These are phyloP conservation scores for Darevskia nairensis DNA, from an alignment of 2,797 vertebrate genomes.

Conservation along the genomic window DNA sequence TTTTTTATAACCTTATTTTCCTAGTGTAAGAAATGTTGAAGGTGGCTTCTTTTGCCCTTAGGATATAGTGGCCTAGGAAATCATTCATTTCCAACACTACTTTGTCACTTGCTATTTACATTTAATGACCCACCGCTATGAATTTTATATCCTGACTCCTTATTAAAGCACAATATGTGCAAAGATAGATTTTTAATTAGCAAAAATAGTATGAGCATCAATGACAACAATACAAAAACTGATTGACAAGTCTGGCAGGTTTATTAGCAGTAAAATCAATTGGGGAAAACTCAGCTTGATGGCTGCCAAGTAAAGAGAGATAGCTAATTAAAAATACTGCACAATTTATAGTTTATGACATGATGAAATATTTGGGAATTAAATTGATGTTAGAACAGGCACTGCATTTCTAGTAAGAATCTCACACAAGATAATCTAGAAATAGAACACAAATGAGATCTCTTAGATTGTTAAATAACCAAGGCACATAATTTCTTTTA, in stretches of 20 bases:
- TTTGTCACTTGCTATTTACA: conserved; percentile 39
- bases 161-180: conserved; percentile 37
- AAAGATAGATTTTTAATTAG: conserved; percentile 49
- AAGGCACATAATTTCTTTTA: neutral
- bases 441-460: neutral
- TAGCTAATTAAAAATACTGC: conserved; percentile 46
- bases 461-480: neutral
- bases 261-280: conserved; percentile 47
- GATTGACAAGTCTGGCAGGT: conserved; percentile 42
- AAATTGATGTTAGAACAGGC: conserved; percentile 8
- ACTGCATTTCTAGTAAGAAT: conserved; percentile 12
- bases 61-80: conserved; percentile 13
- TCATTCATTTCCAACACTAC: conserved; percentile 34
- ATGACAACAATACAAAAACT: conserved; percentile 40
- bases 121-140: conserved; percentile 35
- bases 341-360: conserved; percentile 30
- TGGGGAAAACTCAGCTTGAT: conserved; percentile 45
- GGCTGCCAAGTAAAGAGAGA: conserved; percentile 43
- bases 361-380: conserved; percentile 43
- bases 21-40: conserved; percentile 5
- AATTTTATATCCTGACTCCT: conserved; percentile 27
- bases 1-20: neutral
- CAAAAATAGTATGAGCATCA: conserved; percentile 38
- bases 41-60: conserved; percentile 17
- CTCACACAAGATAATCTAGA: neutral